Evolutionary conservation across 2,113 vertebrate genomes (phyloP).

Genomic region (Dipodomys merriami): DNA sequence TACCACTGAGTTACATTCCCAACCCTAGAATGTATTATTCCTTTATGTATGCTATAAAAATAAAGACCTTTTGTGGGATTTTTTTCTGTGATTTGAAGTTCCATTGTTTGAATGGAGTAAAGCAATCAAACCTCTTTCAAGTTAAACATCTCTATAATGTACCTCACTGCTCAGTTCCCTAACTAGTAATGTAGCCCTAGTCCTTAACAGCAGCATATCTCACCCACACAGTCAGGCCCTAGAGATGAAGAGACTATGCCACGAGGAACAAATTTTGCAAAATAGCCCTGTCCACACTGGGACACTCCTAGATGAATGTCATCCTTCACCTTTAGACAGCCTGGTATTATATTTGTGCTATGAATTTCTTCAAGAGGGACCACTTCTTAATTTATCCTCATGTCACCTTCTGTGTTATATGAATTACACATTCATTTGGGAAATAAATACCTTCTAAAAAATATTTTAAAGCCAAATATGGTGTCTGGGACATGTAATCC

Average conservation of each 20-base stretch:
- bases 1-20: too few species aligned
- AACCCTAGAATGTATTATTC: background rate
- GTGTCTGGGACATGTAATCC: too few species aligned
- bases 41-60: constrained; percentile 12
- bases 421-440: constrained; percentile 13
- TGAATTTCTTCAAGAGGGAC: background rate
- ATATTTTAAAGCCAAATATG: too few species aligned
- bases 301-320: background rate
- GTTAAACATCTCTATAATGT: background rate
- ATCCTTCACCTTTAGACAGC: background rate
- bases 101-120: background rate
- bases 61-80: background rate
- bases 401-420: background rate
- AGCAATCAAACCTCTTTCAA: background rate
- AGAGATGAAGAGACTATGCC: background rate
- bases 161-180: background rate
- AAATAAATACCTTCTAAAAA: background rate
- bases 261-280: background rate
- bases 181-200: background rate
- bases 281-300: background rate
- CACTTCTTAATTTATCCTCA: background rate
- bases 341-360: background rate
- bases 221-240: background rate
- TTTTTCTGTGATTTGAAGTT: background rate
- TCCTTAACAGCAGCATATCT: background rate